Evolutionary conservation across 2,797 vertebrate species (phyloP).

Genomic region (Oryzias sinensis): DNA sequence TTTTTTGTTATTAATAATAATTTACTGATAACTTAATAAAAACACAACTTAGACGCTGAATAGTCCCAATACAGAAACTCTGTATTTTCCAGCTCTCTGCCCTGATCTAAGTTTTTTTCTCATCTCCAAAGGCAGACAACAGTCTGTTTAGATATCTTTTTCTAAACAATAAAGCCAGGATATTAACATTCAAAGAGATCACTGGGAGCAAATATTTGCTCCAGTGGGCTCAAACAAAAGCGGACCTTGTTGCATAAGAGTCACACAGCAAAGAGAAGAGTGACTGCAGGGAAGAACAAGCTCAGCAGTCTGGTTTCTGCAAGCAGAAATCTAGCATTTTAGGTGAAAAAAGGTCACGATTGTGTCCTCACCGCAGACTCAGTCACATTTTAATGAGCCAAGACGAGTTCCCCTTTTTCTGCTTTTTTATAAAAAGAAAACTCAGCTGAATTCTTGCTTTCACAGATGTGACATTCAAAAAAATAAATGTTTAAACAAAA

Average conservation of each 20-base stretch:
- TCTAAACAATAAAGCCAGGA: background rate
- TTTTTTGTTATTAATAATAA: background rate
- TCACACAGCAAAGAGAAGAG: conserved; percentile 21
- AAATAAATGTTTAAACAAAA: no score
- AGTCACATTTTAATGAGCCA: conserved; percentile 6
- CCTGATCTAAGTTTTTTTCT: background rate
- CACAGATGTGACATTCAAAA: no score
- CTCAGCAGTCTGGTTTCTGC: conserved; percentile 45
- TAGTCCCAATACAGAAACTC: background rate
- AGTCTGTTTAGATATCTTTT: background rate
- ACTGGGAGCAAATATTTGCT: conserved; percentile 28
- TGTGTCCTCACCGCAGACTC: background rate
- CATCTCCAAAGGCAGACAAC: background rate
- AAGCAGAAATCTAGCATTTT: conserved; percentile 15
- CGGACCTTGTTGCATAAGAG: conserved; percentile 49
- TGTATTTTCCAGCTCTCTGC: background rate
- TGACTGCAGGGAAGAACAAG: conserved; percentile 34
- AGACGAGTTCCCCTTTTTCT: conserved; percentile 2
- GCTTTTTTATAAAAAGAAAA: no score
- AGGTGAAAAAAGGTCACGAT: conserved; percentile 5
- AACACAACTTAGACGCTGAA: background rate
- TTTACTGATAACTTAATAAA: background rate
- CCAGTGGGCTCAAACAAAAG: conserved; percentile 42
- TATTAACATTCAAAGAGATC: conserved; percentile 34
- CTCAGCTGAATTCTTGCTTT: background rate